Evolutionary conservation across 2,113 vertebrate genomes (phyloP), one percentile per base, ranked within the genome.

Genomic region (Machaerirhynchus nigripectus): DNA sequence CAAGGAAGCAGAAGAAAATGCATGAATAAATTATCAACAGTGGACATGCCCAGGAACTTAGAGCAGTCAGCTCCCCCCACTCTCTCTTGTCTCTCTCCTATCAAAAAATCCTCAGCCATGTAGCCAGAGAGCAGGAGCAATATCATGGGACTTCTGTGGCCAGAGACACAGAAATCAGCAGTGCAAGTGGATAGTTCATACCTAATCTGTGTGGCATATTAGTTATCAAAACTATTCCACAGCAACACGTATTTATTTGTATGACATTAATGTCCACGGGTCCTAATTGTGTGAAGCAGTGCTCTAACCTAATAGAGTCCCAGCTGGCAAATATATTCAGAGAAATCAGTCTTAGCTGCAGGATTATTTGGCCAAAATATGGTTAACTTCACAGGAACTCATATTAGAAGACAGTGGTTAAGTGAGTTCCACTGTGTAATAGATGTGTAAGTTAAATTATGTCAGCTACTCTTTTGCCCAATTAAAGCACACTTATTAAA

Each of bases 301-400:
- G 40, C 52, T 78, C 31, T 86, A 90, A 90, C 44, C n/a, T 93
- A 93, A 92, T 75, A 87, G 22, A 85, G 60, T 94, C 88, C 44
- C 92, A 94, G 79, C 22, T 92, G 85, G 46, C 35, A 94, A 94
- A 67, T 84, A 92, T 5, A 11, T 78, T 81, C 79, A 40, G 52
- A 81, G 71, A 86, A 86, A 89, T 88, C 47, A 60, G 73, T 70
- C 73, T 77, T 86, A 28, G 27, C 20, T 94, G 60, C 37, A 80
- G 31, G 56, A 88, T 86, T 90, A 87, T 93, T 75, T 95, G 76
- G 71, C 68, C 50, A 75, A 96, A 91, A 89, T 81, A 49, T 15
- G 13, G 27, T 55, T 77, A 75, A 86, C 68, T 89, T 88, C 4
- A 3, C 55, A 77, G 63, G 50, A 90, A 93, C 88, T 93, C 23